A percentile compares a stretch with the other conserved stretches of the same genome.
These are phyloP conservation scores for Venustoraphidia nigricollis DNA, from an alignment of 2,888 invertebrate genomes.

Conservation along the genomic window DNA sequence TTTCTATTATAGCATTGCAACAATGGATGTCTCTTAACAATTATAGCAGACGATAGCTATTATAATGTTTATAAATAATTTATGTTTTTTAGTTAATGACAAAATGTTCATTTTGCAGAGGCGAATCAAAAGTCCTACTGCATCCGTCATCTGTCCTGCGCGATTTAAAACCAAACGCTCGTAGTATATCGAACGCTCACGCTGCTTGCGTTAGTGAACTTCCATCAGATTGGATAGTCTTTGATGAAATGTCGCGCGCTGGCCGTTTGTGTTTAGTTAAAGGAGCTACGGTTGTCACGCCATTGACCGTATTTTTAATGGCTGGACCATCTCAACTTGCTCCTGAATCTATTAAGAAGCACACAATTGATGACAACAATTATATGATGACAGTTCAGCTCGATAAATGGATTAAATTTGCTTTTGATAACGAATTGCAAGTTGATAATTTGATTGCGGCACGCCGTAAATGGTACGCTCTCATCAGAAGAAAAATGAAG, in stretches of 20 bases:
- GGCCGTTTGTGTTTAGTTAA: slow-evolving; percentile 55
- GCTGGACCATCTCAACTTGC: neutral
- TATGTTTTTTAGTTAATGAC: slow-evolving; percentile 4
- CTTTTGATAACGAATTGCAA: slow-evolving; percentile 12
- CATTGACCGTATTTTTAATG: slow-evolving; percentile 46
- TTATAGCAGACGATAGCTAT: too few species aligned
- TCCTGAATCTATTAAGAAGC: neutral
- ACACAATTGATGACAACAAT: too few species aligned
- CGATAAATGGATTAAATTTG: slow-evolving; percentile 21
- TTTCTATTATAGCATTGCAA: too few species aligned
- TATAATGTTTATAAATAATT: too few species aligned
- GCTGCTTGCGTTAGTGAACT: slow-evolving; percentile 25
- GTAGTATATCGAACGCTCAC: neutral
- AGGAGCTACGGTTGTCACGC: slow-evolving; percentile 67
- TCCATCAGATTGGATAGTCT: slow-evolving; percentile 73
- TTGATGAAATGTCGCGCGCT: slow-evolving; percentile 67
- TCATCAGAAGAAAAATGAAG: slow-evolving; percentile 32
- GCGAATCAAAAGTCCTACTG: slow-evolving; percentile 43
- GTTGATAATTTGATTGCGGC: slow-evolving; percentile 15
- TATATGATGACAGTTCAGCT: slow-evolving; percentile 8
- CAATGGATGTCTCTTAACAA: too few species aligned
- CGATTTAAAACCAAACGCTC: slow-evolving; percentile 15
- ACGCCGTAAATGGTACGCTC: slow-evolving; percentile 13
- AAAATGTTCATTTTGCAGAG: slow-evolving; percentile 28
- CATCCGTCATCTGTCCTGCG: slow-evolving; percentile 43